Conservation (phyloP, 2,797 vertebrate species). For the Lemur catta region DNA sequence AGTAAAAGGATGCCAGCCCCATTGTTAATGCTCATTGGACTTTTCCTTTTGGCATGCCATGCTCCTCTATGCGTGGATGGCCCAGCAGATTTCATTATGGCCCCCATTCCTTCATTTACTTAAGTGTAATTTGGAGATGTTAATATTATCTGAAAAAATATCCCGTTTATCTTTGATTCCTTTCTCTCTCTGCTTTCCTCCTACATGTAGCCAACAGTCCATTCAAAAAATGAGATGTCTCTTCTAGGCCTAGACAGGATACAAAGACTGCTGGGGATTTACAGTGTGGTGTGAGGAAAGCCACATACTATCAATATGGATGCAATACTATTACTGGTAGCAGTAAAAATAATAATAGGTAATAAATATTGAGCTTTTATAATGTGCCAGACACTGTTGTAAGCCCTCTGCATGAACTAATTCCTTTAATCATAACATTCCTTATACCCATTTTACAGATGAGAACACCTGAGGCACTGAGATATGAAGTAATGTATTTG, state of each 20-base stretch:
- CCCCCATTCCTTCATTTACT: neutral
- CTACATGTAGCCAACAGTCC: neutral
- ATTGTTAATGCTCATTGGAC: neutral
- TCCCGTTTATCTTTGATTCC: neutral
- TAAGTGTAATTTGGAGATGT: neutral
- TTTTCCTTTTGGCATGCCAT: neutral
- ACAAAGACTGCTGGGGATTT: neutral
- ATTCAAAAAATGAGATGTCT: neutral
- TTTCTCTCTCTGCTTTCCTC: neutral
- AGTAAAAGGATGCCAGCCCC: neutral
- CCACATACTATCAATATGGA: neutral
- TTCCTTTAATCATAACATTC: neutral
- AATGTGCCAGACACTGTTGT: neutral
- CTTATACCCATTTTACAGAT: neutral
- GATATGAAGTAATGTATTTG: neutral
- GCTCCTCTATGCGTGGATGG: neutral
- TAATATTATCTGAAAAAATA: neutral
- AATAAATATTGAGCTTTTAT: neutral
- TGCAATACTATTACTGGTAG: neutral
- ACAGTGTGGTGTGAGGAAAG: neutral
- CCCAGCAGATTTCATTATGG: neutral
- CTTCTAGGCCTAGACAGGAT: neutral
- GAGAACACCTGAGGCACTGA: neutral
- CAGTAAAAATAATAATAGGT: neutral
- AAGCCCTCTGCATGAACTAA: neutral